phyloP scores from a whole-genome alignment of 2,113 vertebrate species.

The Phrynosoma blainvillii region DNA sequence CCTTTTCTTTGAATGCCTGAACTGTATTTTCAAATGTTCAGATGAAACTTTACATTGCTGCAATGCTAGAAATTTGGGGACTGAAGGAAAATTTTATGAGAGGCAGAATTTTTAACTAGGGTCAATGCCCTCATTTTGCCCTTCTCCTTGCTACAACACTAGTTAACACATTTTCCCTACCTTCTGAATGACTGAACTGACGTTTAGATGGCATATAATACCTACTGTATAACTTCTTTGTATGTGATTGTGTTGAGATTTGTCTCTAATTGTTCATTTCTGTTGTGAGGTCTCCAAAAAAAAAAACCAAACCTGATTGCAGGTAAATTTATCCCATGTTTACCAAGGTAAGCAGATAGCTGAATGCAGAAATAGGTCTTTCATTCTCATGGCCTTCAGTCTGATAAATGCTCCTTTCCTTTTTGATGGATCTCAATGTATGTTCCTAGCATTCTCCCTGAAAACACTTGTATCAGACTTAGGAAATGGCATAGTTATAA shows the following conservation, averaged over 20 bases:
- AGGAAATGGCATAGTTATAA: neutral
- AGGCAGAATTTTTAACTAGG: too few species aligned
- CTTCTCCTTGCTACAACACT: too few species aligned
- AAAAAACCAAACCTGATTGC: neutral
- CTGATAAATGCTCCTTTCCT: slow-evolving; percentile 28
- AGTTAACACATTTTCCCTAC: too few species aligned
- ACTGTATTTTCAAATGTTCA: too few species aligned
- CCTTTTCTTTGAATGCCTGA: too few species aligned
- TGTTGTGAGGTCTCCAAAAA: neutral
- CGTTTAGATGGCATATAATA: neutral
- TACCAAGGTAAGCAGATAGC: neutral
- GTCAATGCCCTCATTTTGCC: too few species aligned
- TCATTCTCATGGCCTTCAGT: neutral
- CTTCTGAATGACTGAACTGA: neutral
- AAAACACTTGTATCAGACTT: slow-evolving; percentile 7
- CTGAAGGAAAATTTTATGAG: too few species aligned
- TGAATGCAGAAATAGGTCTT: slow-evolving; percentile 5
- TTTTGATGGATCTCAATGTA: slow-evolving; percentile 6
- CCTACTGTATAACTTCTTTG: neutral
- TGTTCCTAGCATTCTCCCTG: slow-evolving; percentile 1
- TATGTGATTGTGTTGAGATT: neutral
- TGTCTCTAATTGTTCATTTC: neutral
- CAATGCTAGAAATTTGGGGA: too few species aligned
- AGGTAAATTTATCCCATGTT: neutral
- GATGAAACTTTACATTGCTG: too few species aligned